Evolutionary conservation across 2,888 invertebrate genomes (phyloP).

Genomic region (Pachycephus smyrnensis): DNA sequence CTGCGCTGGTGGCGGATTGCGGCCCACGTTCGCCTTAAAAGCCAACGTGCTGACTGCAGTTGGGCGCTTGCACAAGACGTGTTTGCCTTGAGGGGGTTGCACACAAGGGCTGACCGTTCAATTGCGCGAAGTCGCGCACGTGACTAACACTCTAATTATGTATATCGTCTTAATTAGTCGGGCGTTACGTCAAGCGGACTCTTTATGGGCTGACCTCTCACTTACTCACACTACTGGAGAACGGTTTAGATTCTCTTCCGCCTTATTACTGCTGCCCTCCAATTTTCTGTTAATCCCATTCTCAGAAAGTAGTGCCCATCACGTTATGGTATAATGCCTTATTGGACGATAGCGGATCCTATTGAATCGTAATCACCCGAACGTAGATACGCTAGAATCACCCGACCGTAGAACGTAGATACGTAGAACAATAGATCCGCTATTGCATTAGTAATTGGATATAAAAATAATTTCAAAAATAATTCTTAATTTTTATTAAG

Average conservation of each 20-base stretch:
- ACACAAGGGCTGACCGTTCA: constrained; percentile 54
- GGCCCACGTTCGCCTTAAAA: background rate
- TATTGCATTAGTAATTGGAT: background rate
- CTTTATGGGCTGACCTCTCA: background rate
- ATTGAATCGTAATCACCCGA: background rate
- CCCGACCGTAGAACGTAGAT: background rate
- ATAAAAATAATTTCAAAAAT: too few species aligned
- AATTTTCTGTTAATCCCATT: background rate
- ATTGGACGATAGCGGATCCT: background rate
- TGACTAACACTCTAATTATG: constrained; percentile 63
- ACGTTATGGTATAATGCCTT: background rate
- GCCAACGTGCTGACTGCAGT: constrained; percentile 49
- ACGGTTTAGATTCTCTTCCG: background rate
- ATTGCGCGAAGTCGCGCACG: constrained; percentile 54
- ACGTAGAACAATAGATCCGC: background rate
- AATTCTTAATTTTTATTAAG: background rate
- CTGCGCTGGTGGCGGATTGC: background rate
- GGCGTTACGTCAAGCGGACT: constrained; percentile 43
- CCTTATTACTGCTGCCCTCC: background rate
- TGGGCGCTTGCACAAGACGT: constrained; percentile 47
- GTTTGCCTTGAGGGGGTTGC: constrained; percentile 45
- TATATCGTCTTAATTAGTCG: constrained; percentile 63
- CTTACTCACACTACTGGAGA: background rate
- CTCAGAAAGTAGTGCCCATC: background rate
- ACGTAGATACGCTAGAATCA: background rate